phyloP scores from a whole-genome alignment of 2,797 vertebrate species.

The Chanos chanos region DNA sequence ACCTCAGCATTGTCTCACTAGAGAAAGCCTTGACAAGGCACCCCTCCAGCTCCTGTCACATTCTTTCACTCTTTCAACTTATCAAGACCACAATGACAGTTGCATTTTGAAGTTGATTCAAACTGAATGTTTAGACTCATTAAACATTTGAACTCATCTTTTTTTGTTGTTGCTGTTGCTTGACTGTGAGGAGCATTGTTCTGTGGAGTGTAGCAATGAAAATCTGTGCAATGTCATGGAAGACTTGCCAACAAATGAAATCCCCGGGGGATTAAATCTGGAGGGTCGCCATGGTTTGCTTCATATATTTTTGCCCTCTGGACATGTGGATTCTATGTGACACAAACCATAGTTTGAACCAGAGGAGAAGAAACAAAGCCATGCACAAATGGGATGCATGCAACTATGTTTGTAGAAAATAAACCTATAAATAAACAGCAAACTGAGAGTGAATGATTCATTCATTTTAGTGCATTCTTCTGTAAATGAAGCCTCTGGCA shows the following conservation, averaged over 20 bases:
- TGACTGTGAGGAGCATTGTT: constrained; percentile 38
- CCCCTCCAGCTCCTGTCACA: constrained; percentile 27
- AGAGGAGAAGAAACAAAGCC: no score
- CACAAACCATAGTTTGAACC: no score
- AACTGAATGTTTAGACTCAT: background rate
- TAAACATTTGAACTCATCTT: background rate
- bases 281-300: constrained; percentile 44
- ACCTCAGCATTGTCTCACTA: constrained; percentile 24
- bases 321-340: no score
- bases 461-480: background rate
- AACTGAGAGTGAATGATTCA: no score
- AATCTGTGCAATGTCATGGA: constrained; percentile 66
- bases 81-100: background rate
- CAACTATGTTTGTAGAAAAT: no score
- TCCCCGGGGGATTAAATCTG: no score
- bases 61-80: background rate
- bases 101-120: constrained; percentile 6
- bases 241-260: constrained; percentile 58
- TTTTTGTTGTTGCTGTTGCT: background rate
- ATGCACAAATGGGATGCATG: no score
- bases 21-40: constrained; percentile 10
- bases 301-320: constrained; percentile 33
- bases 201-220: constrained; percentile 52
- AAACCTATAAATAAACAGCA: no score
- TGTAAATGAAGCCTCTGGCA: background rate